Evolutionary conservation across 1,140 invertebrate species (phyloP).

Genomic region (Zaprionus vittiger): DNA sequence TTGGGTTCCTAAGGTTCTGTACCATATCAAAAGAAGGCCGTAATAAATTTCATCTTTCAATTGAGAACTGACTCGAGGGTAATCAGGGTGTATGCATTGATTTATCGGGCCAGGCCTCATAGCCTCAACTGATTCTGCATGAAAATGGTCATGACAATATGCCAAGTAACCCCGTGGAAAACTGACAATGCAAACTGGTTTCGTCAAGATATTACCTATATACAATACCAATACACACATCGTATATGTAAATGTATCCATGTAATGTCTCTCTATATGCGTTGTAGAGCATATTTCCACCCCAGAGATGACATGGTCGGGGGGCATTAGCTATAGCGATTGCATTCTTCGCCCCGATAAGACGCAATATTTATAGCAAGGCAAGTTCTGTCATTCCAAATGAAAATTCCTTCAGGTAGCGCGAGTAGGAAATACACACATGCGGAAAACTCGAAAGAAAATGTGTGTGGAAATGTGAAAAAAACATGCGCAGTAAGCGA

Average conservation of each 20-base stretch:
- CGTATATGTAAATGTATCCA: not conserved
- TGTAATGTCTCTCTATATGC: not conserved
- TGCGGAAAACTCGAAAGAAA: constrained; percentile 31
- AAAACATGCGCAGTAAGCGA: constrained; percentile 71
- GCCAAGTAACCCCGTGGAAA: constrained; percentile 12
- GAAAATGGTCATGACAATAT: constrained; percentile 35
- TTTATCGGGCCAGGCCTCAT: constrained; percentile 4
- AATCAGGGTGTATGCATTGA: not conserved
- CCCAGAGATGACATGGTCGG: not conserved
- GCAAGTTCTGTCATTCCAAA: constrained; percentile 60
- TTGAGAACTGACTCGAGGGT: not conserved
- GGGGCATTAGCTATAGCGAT: constrained; percentile 23
- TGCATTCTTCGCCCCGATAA: constrained; percentile 44
- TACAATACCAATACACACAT: not conserved
- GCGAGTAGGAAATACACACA: constrained; percentile 45
- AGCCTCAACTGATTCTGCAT: constrained; percentile 34
- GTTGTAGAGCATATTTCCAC: constrained; percentile 14
- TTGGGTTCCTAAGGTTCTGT: no score
- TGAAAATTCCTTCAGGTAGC: constrained; percentile 74
- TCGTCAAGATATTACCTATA: not conserved
- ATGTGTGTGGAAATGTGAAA: constrained; percentile 39
- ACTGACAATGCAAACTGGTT: constrained; percentile 30
- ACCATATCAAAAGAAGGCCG: not conserved
- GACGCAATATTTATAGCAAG: constrained; percentile 46
- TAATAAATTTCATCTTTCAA: constrained; percentile 3